Base-by-base conservation (phyloP, 2,888 invertebrate species). In the Ypsolopha scabrella region DNA sequence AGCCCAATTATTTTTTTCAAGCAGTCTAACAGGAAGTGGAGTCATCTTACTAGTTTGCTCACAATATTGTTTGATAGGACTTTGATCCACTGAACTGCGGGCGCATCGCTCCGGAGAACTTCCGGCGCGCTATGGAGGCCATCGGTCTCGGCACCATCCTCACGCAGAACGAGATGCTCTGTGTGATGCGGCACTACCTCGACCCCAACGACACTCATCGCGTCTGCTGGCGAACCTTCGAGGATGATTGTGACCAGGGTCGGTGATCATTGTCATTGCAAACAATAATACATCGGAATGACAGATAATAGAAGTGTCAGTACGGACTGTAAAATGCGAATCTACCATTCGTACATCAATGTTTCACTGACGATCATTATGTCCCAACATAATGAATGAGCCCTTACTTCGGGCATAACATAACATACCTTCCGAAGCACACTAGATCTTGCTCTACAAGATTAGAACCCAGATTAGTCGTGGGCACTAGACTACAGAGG, bases 221-320 rank as follows among this genome's bases (percentile, higher is more conserved):
- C 51, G 86, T 93, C 44, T 91, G 92, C 69, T 94, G 94, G 94
- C 88, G 89, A 53, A 90, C 90, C 24, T 94, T 94, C 68, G 92
- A 91, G 63, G 91, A 92, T 62, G 94, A 94, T 69, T 90, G 94
- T 58, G 92, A 94, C 65, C 90, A 91, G 65, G 93, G 92, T 92
- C 9, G 38, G 33, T 36, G 38, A n/a, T 14, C 13, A 24, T 48
- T 8, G 2, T 14, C 9, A 44, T 14, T 44, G 8, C 24, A 7
- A 13, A 9, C n/a, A n/a, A n/a, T n/a, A n/a, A n/a, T n/a, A n/a
- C n/a, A n/a, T n/a, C n/a, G n/a, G n/a, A n/a, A n/a, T n/a, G n/a
- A n/a, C n/a, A n/a, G n/a, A n/a, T n/a, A n/a, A n/a, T n/a, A n/a
- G n/a, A n/a, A n/a, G n/a, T n/a, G n/a, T n/a, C n/a, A n/a, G n/a